Evolutionary conservation across 2,888 invertebrate species (phyloP).

Genomic region (Pterostichus niger): DNA sequence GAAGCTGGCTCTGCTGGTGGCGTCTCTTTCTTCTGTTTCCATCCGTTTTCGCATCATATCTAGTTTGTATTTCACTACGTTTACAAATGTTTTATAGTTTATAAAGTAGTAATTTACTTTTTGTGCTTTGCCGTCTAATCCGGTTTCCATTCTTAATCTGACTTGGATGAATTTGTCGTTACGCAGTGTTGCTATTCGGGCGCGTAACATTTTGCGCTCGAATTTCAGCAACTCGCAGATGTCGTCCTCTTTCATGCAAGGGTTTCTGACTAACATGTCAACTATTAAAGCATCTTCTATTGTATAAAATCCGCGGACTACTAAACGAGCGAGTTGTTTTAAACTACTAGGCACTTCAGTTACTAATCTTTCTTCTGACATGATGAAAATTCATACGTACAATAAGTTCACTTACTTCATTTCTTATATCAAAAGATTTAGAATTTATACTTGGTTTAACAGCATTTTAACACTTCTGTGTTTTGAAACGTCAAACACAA

Average conservation of each 20-base stretch:
- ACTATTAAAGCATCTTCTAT: constrained; percentile 96
- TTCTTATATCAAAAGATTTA: not conserved
- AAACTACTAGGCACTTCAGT: constrained; percentile 96
- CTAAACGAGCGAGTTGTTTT: constrained; percentile 93
- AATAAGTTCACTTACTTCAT: constrained; percentile 24
- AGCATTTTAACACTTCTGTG: not conserved
- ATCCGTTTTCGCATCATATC: constrained; percentile 97
- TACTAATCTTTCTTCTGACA: constrained; percentile 87
- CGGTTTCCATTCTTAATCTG: constrained; percentile 96
- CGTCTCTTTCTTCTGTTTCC: constrained; percentile 97
- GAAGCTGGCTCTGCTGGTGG: constrained; percentile 96
- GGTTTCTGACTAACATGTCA: constrained; percentile 97
- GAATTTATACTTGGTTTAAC: not conserved
- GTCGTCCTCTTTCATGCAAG: constrained; percentile 96
- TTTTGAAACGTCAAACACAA: constrained; percentile 22
- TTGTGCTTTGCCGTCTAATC: constrained; percentile 95
- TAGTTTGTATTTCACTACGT: constrained; percentile 98
- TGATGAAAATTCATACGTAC: constrained; percentile 72
- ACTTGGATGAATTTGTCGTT: constrained; percentile 97
- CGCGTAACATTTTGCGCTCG: constrained; percentile 95
- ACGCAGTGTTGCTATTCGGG: constrained; percentile 90
- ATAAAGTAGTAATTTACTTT: constrained; percentile 99
- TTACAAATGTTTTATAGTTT: constrained; percentile 97
- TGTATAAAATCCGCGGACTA: constrained; percentile 95
- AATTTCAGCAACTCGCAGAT: constrained; percentile 94